These are phyloP conservation scores for Hydractinia echinata DNA, from an alignment of 30 jellyfish, hydroid and myxozoan genomes.

Conservation along the genomic window DNA sequence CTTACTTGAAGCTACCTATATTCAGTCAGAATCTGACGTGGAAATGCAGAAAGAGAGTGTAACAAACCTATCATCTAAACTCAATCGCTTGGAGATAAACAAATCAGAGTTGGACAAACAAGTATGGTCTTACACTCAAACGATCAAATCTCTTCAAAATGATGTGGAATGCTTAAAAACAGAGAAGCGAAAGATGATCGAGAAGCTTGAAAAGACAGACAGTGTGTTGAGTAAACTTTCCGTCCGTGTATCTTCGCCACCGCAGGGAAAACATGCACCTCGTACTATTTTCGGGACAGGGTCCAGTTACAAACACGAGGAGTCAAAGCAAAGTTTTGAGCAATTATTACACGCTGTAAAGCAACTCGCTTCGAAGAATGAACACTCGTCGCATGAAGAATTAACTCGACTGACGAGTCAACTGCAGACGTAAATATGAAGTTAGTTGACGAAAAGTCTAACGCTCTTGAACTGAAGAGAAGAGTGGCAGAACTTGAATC, in stretches of 20 bases:
- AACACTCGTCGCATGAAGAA: slow-evolving; percentile 6
- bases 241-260: background rate
- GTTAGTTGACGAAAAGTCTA: background rate
- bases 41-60: background rate
- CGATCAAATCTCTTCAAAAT: background rate
- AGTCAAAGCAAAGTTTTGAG: background rate
- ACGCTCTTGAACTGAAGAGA: background rate
- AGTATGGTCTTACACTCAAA: background rate
- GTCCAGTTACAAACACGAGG: background rate
- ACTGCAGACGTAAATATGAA: background rate
- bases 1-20: background rate
- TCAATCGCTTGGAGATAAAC: background rate
- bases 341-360: slow-evolving; percentile 5
- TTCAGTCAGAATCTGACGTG: background rate
- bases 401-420: background rate
- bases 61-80: background rate
- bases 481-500: background rate
- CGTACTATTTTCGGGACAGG: background rate
- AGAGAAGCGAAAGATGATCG: background rate
- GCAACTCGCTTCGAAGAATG: background rate
- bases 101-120: background rate
- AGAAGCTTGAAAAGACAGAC: slow-evolving; percentile 6
- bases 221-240: background rate
- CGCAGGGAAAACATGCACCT: background rate
- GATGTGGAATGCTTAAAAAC: background rate